Evolutionary conservation across 2,113 vertebrate genomes (phyloP), one percentile per base, ranked within the genome.

Genomic region (Cromileptes altivelis): DNA sequence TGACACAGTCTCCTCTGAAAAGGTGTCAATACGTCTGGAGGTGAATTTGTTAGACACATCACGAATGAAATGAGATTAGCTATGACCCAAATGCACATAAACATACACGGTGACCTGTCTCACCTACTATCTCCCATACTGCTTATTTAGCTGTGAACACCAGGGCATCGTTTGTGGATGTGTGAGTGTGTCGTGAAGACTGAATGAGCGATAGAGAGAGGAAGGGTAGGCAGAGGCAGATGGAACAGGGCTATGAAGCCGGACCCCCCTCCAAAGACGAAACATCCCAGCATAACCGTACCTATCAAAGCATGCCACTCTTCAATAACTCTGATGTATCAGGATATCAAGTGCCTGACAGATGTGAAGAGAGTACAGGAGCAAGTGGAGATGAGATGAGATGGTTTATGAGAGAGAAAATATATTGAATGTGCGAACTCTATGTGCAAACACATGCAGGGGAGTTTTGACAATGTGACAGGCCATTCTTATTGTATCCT

Each of bases 1-100:
- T 79, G 82, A 80, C 61, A 65, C 9, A 27, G 84, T 91, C 89
- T 86, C 91, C 85, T 92, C 69, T 73, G 52, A 77, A 19, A 58
- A 79, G 0, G 33, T 61, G 25, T 92, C 89, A 73, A 90, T 92
- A 89, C 1, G 90, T 92, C 91, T 92, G 80, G 89, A 94, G 92
- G 91, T 93, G 92, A 93, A 93, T 91, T 85, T 90, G 64, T 78
- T 73, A 67, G 63, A 75, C 23, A 33, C 60, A 61, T 77, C 69
- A 61, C 62, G 57, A 72, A 71, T 50, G 42, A 37, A 73, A 89
- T 75, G 50, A 89, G 83, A 91, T 91, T 90, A 91, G 75, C 75
- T 90, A 49, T 81, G 79, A 89, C 82, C 82, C 49, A 73, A 72
- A 83, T 64, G 74, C 65, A 70, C 72, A 37, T 67, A 72, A 58